Conservation (phyloP, 2,888 invertebrate genomes). For the Arge pagana region DNA sequence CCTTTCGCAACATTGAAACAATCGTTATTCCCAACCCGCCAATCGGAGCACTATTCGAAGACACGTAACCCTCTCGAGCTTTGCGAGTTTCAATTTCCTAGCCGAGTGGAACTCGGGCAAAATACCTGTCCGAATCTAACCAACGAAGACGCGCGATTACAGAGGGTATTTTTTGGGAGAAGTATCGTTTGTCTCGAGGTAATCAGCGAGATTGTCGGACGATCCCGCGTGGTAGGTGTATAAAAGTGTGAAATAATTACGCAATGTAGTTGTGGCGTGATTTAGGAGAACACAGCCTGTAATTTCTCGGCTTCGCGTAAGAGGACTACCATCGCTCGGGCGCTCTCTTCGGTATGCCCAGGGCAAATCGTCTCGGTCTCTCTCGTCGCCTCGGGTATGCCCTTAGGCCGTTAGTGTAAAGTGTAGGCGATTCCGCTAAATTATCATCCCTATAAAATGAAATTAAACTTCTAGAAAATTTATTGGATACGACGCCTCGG, state of each 20-base stretch:
- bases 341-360: slow-evolving; percentile 22
- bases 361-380: slow-evolving; percentile 4
- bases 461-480: slow-evolving; percentile 51
- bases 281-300: slow-evolving; percentile 42
- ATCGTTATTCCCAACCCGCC: no score
- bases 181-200: no score
- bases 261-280: slow-evolving; percentile 38
- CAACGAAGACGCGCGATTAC: no score
- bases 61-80: no score
- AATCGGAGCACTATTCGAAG: no score
- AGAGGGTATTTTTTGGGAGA: no score
- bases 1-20: no score
- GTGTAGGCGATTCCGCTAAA: slow-evolving; percentile 48
- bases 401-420: slow-evolving; percentile 45
- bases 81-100: no score
- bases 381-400: slow-evolving; percentile 20
- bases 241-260: slow-evolving; percentile 47
- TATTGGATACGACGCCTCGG: slow-evolving; percentile 34
- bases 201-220: no score
- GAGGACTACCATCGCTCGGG: slow-evolving; percentile 14
- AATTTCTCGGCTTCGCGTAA: slow-evolving; percentile 38
- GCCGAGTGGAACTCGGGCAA: no score
- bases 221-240: no score
- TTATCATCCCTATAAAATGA: slow-evolving; percentile 53
- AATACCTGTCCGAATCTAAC: no score